Evolutionary conservation across 2,113 vertebrate species (phyloP).

Genomic region (Microtus pennsylvanicus): DNA sequence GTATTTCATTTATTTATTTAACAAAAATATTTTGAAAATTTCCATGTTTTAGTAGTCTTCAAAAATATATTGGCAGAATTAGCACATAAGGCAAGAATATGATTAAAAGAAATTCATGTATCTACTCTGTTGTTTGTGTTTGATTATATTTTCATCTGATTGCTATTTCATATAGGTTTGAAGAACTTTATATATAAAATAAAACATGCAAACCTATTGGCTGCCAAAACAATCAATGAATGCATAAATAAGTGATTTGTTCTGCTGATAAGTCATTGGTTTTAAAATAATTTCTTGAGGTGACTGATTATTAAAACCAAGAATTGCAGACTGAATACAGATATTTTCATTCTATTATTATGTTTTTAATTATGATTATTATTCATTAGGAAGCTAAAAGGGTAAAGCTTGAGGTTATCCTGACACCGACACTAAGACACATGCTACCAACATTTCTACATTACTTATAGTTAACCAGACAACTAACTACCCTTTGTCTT

Average conservation of each 20-base stretch:
- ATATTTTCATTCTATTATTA: neutral
- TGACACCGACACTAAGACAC: neutral
- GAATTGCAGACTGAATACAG: neutral
- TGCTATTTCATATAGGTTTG: neutral
- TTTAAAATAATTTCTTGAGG: neutral
- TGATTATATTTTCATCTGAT: neutral
- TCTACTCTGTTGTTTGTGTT: neutral
- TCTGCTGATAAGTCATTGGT: neutral
- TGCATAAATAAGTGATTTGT: neutral
- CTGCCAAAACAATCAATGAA: conserved; percentile 14
- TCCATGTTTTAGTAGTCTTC: neutral
- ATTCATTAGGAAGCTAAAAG: neutral
- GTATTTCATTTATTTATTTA: neutral
- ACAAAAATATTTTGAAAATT: conserved; percentile 16
- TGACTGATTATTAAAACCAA: neutral
- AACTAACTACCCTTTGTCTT: neutral
- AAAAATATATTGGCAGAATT: neutral
- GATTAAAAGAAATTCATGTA: neutral
- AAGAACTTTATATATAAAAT: conserved; percentile 9
- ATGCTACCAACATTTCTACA: neutral
- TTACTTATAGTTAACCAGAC: neutral
- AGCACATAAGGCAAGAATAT: neutral
- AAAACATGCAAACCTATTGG: neutral
- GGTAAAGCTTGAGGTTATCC: neutral
- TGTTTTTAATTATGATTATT: neutral